Base-by-base conservation (phyloP, 2,888 invertebrate species). In the Drosophila diplacantha region DNA sequence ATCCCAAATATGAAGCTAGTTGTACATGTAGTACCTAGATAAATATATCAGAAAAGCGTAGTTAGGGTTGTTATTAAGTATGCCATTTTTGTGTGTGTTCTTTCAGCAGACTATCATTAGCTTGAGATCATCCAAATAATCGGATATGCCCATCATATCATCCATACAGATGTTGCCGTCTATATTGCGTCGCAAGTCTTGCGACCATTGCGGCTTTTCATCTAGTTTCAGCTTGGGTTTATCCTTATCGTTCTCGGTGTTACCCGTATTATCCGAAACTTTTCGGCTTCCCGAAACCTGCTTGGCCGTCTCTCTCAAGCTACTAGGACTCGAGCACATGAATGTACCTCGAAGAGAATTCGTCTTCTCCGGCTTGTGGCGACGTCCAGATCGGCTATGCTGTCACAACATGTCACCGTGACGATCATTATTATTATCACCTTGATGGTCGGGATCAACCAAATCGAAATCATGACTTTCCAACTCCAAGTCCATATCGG, bases 391-490 rank as follows among this genome's bases (percentile, higher is more conserved):
- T 26, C 29, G 54, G 39, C 37, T 66, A 75, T 82, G 77, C 71
- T 84, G 85, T 85, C 85, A 85, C 85, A 85, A 85, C 75, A 85
- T 76, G 16, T 86, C 85, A 31, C 79, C 74, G 31, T 76, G 78
- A 16, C 74, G 74, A n/a, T 31, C 44, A 38, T 73, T 72, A 44
- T 69, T 72, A 53, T 76, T 73, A 35, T 71, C 72, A 66, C 71
- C 74, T 9, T 46, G 44, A 29, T 80, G 73, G 26, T 83, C 59
- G 12, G 66, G 69, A 41, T 84, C 87, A 5, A 69, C 82, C 11
- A 88, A 74, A 67, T 87, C 87, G 41, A 87, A 87, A 62, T 88
- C 88, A 59, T 87, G 85, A 46, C 86, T 85, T 5, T 85, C 86
- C 64, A 88, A 68, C 43, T 88, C 87, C 24, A 88, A 70, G 39